Conservation (phyloP, 2,113 vertebrate species). For the Bos javanicus region DNA sequence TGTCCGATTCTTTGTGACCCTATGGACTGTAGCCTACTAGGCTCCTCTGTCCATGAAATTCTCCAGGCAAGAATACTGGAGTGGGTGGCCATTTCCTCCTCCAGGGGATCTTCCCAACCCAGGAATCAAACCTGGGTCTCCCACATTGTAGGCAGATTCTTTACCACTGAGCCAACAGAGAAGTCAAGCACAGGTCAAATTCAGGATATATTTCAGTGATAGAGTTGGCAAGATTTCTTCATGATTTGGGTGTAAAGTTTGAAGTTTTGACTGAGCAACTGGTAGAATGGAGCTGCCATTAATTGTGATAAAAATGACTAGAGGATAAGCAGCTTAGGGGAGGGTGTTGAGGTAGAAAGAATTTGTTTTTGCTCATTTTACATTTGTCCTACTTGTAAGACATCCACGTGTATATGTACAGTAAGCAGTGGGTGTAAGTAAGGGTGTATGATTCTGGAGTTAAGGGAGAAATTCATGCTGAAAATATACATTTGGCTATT, state of each 20-base stretch:
- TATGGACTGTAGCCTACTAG: background rate
- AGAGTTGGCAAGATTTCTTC: background rate
- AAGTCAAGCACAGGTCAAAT: background rate
- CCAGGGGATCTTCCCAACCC: background rate
- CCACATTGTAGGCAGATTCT: background rate
- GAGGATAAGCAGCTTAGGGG: background rate
- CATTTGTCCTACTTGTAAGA: background rate
- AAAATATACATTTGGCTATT: slow-evolving; percentile 33
- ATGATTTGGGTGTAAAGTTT: background rate
- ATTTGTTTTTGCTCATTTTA: background rate
- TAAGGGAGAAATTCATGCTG: slow-evolving; percentile 43
- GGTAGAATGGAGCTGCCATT: background rate
- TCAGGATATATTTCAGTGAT: background rate
- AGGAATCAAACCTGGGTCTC: background rate
- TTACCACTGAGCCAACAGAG: background rate
- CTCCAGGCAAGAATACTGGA: background rate
- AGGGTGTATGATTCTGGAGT: background rate
- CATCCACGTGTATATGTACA: background rate
- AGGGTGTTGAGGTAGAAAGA: background rate
- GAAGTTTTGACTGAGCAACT: background rate
- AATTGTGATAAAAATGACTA: background rate
- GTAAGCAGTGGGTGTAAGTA: background rate
- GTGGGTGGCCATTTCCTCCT: background rate
- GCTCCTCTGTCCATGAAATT: background rate
- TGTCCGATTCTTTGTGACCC: background rate